Evolutionary conservation across 1,140 invertebrate species (phyloP).

Genomic region (Globodera rostochiensis): DNA sequence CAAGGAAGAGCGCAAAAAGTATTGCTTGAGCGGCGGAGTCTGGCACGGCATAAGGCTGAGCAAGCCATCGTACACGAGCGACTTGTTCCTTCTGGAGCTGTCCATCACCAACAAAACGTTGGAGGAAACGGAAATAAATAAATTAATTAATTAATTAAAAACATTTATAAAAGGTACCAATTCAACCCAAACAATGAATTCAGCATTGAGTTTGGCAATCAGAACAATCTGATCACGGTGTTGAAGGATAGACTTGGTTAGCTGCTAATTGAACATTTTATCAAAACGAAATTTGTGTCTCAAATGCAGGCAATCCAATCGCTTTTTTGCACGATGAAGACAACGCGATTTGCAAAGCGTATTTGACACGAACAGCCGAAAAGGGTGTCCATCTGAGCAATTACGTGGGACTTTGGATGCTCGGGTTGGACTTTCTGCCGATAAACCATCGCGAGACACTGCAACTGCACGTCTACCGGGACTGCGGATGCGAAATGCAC

Average conservation of each 20-base stretch:
- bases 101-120: not conserved
- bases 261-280: not conserved
- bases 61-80: not conserved
- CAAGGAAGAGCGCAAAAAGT: not conserved
- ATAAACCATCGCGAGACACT: not conserved
- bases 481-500: constrained; percentile 8
- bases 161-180: not conserved
- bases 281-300: no score
- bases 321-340: not conserved
- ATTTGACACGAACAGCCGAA: not conserved
- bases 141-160: not conserved
- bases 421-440: constrained; percentile 15
- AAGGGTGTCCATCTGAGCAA: not conserved
- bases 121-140: not conserved
- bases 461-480: not conserved
- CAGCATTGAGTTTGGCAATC: not conserved
- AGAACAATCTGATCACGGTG: not conserved
- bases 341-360: not conserved
- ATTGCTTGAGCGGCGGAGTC: not conserved
- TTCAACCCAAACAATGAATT: not conserved
- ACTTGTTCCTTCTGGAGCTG: not conserved
- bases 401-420: constrained; percentile 5
- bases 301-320: not conserved
- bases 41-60: not conserved
- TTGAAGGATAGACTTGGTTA: not conserved